Evolutionary conservation across 2,797 vertebrate species (phyloP).

Genomic region (Gambusia yucatana): DNA sequence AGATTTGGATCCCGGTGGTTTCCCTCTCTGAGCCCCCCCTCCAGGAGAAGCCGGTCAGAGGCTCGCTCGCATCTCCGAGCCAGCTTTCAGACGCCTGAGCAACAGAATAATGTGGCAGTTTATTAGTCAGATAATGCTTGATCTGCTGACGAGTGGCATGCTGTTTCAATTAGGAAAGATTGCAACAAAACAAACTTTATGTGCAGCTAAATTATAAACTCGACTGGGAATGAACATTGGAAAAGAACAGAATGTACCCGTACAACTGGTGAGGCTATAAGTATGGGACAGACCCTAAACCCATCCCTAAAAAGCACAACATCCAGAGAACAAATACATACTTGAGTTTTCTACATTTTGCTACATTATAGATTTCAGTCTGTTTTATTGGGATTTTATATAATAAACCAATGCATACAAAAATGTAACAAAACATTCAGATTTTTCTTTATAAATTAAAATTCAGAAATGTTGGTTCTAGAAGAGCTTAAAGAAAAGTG

Average conservation of each 20-base stretch:
- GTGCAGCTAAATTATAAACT: background rate
- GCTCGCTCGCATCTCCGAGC: slow-evolving; percentile 92
- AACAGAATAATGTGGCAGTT: background rate
- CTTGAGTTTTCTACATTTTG: background rate
- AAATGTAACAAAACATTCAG: too few relatives aligned
- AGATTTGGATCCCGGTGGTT: slow-evolving; percentile 98
- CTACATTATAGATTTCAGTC: background rate
- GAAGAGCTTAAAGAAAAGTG: background rate
- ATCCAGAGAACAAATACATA: background rate
- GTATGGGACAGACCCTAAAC: too few relatives aligned
- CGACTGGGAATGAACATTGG: background rate
- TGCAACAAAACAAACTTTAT: background rate
- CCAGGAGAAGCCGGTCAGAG: slow-evolving; percentile 97
- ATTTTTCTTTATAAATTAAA: too few relatives aligned
- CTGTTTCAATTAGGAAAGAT: background rate
- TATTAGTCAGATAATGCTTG: background rate
- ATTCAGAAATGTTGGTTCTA: too few relatives aligned
- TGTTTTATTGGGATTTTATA: background rate
- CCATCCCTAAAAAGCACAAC: background rate
- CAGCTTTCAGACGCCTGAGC: slow-evolving; percentile 88
- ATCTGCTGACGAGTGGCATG: background rate
- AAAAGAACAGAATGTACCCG: background rate
- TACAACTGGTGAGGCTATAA: background rate
- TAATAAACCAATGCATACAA: background rate
- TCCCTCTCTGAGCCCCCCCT: slow-evolving; percentile 96